Conservation (phyloP, 2,113 vertebrate genomes). For the Tragelaphus buxtoni region DNA sequence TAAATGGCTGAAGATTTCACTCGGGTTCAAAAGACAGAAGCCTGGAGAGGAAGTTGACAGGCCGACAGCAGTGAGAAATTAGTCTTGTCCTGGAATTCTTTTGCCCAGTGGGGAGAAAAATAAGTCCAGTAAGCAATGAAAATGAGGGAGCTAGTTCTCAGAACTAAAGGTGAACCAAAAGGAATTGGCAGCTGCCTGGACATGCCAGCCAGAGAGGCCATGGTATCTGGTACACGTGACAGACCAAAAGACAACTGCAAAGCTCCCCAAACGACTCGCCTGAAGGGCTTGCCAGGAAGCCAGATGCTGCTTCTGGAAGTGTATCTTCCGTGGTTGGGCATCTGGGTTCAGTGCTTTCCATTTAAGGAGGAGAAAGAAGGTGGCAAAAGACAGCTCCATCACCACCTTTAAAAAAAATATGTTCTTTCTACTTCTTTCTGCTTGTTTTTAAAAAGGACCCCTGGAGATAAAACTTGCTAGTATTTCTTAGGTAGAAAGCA, state of each 20-base stretch:
- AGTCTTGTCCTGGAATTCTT: constrained; percentile 18
- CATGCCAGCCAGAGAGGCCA: constrained; percentile 80
- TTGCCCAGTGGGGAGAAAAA: neutral
- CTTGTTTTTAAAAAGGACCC: constrained; percentile 13
- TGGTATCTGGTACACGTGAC: constrained; percentile 79
- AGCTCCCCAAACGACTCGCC: constrained; percentile 80
- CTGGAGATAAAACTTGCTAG: neutral
- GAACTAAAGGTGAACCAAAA: constrained; percentile 80
- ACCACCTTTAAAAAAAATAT: constrained; percentile 42
- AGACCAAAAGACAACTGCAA: constrained; percentile 80
- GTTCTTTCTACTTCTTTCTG: neutral
- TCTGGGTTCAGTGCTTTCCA: constrained; percentile 82
- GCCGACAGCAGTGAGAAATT: neutral
- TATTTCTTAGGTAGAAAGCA: constrained; percentile 16
- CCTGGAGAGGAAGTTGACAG: neutral
- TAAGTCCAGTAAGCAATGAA: constrained; percentile 35
- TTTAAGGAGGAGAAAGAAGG: constrained; percentile 76
- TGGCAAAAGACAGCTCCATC: constrained; percentile 60
- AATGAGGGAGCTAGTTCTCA: constrained; percentile 63
- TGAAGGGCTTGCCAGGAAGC: constrained; percentile 83
- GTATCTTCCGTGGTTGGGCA: constrained; percentile 81
- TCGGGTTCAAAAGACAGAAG: constrained; percentile 38
- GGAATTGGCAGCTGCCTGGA: constrained; percentile 75
- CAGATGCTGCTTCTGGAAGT: constrained; percentile 87
- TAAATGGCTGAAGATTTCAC: constrained; percentile 31